Evolutionary conservation across 1,140 invertebrate species (phyloP).

Genomic region (Microplitis mediator): DNA sequence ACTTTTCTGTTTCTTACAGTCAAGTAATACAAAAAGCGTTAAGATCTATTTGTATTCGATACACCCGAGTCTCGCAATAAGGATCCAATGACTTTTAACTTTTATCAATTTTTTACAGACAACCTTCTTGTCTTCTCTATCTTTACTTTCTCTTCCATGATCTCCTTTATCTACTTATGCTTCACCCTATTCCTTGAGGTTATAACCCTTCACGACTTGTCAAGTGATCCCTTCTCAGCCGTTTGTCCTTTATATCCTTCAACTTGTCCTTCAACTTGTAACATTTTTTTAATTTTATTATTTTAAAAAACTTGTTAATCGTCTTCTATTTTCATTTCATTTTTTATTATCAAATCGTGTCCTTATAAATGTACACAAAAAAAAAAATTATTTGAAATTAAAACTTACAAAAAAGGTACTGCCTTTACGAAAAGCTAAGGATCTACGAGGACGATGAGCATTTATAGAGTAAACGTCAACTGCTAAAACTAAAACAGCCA

Average conservation of each 20-base stretch:
- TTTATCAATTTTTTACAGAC: slow-evolving; percentile 4
- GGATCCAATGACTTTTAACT: slow-evolving; percentile 3
- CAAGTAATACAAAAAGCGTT: slow-evolving; percentile 38
- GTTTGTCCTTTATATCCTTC: no score
- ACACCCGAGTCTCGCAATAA: neutral
- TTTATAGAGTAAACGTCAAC: slow-evolving; percentile 5
- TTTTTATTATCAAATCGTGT: no score
- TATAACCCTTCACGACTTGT: no score
- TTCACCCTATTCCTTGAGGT: no score
- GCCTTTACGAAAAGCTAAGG: slow-evolving; percentile 52
- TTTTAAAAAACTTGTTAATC: no score
- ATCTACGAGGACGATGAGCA: slow-evolving; percentile 38
- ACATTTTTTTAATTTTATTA: no score
- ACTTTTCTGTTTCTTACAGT: slow-evolving; percentile 33
- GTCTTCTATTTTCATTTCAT: no score
- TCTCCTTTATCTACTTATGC: no score
- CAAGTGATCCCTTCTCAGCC: no score
- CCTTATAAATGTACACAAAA: neutral
- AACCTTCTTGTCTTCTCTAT: neutral
- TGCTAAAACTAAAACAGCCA: slow-evolving; percentile 30
- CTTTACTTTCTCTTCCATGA: neutral
- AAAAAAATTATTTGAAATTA: neutral
- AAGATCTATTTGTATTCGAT: slow-evolving; percentile 20
- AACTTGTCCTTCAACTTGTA: no score
- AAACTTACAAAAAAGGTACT: slow-evolving; percentile 58